Conservation (phyloP, 2,888 invertebrate species). For the Mythimna impura region DNA sequence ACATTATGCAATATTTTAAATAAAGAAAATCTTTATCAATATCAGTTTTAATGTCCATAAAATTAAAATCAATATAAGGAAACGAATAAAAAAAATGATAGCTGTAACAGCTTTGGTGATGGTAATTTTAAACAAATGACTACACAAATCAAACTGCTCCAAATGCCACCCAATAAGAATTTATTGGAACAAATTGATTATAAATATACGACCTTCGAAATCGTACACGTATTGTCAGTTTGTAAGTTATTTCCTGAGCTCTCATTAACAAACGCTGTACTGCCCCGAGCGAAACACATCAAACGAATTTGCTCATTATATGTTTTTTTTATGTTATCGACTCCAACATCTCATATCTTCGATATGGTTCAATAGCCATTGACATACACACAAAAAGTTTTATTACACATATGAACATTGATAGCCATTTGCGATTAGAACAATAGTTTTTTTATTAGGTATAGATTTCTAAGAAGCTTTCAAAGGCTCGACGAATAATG, state of each 20-base stretch:
- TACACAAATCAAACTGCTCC: slow-evolving; percentile 65
- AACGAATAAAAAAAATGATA: slow-evolving; percentile 51
- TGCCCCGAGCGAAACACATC: slow-evolving; percentile 73
- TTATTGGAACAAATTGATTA: slow-evolving; percentile 72
- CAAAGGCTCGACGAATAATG: slow-evolving; percentile 36
- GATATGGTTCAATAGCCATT: slow-evolving; percentile 58
- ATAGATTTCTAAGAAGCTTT: slow-evolving; percentile 46
- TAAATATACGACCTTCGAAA: slow-evolving; percentile 69
- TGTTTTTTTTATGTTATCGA: slow-evolving; percentile 65
- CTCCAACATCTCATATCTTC: slow-evolving; percentile 46
- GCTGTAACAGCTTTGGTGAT: slow-evolving; percentile 47
- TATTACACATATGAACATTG: slow-evolving; percentile 36
- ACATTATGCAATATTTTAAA: slow-evolving; percentile 13
- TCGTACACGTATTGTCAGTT: slow-evolving; percentile 70
- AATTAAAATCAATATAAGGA: slow-evolving; percentile 43
- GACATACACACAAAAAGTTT: slow-evolving; percentile 54
- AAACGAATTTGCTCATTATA: slow-evolving; percentile 72
- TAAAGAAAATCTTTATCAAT: slow-evolving; percentile 21
- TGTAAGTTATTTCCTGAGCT: slow-evolving; percentile 68
- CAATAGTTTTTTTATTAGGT: slow-evolving; percentile 40
- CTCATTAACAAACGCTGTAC: slow-evolving; percentile 75
- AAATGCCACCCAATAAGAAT: slow-evolving; percentile 70
- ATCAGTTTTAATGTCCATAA: slow-evolving; percentile 41
- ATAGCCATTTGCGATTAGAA: slow-evolving; percentile 37
- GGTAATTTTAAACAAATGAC: slow-evolving; percentile 63